These are phyloP conservation scores for Procambarus clarkii DNA, from an alignment of 1,140 invertebrate genomes.

Conservation along the genomic window DNA sequence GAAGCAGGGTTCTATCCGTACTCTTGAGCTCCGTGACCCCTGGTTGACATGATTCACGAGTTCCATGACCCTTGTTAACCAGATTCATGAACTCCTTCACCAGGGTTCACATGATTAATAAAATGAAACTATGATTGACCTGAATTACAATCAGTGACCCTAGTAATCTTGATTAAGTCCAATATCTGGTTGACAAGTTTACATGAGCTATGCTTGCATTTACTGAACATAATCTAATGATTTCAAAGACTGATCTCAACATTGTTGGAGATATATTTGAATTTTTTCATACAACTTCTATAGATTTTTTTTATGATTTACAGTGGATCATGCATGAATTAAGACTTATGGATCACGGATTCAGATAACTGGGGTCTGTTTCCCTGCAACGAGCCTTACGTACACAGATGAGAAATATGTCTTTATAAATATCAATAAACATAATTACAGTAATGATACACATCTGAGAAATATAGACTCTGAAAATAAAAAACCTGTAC, in stretches of 20 bases:
- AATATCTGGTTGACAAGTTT: neutral
- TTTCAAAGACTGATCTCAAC: neutral
- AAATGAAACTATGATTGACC: conserved; percentile 7
- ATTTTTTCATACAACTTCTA: neutral
- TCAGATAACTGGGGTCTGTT: conserved; percentile 46
- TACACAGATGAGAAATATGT: conserved; percentile 68
- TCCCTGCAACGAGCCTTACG: conserved; percentile 64
- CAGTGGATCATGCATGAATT: conserved; percentile 11
- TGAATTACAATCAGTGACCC: neutral
- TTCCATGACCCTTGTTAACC: neutral
- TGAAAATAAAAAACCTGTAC: conserved; percentile 71
- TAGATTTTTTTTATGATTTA: neutral
- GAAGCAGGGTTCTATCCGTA: conserved; percentile 53
- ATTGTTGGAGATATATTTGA: neutral
- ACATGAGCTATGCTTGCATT: neutral
- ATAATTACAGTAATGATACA: conserved; percentile 71
- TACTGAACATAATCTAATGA: neutral
- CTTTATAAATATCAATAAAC: conserved; percentile 72
- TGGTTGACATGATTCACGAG: neutral
- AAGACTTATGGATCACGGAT: conserved; percentile 33
- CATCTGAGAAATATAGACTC: conserved; percentile 71
- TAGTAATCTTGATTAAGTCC: neutral
- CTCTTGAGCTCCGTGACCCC: conserved; percentile 46
- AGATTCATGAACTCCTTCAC: neutral
- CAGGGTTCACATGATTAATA: neutral